Percentiles rank a stretch among this genome's conserved stretches.
phyloP scores from a whole-genome alignment of 2,888 invertebrate genomes.

The Stenodema calcarata region DNA sequence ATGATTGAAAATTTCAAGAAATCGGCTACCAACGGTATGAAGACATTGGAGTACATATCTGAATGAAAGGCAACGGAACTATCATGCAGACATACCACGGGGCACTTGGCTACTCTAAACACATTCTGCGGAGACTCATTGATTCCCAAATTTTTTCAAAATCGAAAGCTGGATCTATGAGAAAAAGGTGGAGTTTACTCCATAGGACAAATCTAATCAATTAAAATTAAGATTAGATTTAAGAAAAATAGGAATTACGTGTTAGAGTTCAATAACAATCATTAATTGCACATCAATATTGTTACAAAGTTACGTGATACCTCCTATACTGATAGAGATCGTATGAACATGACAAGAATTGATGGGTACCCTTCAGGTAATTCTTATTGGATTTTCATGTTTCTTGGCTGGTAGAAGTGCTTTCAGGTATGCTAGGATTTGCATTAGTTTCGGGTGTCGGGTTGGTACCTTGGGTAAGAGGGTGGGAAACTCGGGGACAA shows the following conservation, averaged over 20 bases:
- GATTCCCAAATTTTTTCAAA: slow-evolving; percentile 45
- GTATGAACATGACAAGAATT: slow-evolving; percentile 39
- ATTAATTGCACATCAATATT: slow-evolving; percentile 51
- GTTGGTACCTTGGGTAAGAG: background rate
- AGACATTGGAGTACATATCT: slow-evolving; percentile 44
- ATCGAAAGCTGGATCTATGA: slow-evolving; percentile 52
- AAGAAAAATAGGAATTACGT: slow-evolving; percentile 48
- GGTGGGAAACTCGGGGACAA: slow-evolving; percentile 67
- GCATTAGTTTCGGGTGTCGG: slow-evolving; percentile 35
- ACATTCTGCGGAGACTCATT: slow-evolving; percentile 54
- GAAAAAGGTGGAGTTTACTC: slow-evolving; percentile 65
- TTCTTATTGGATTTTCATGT: slow-evolving; percentile 66
- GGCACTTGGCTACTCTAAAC: slow-evolving; percentile 46
- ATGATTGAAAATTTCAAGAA: background rate
- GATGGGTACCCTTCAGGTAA: slow-evolving; percentile 29
- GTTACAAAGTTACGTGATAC: slow-evolving; percentile 50
- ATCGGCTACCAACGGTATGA: slow-evolving; percentile 43
- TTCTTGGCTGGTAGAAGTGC: slow-evolving; percentile 59
- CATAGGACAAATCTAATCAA: slow-evolving; percentile 54
- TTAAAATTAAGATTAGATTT: slow-evolving; percentile 55
- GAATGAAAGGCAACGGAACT: slow-evolving; percentile 16
- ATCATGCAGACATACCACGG: slow-evolving; percentile 45
- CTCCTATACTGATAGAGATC: slow-evolving; percentile 51
- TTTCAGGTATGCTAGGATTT: slow-evolving; percentile 31
- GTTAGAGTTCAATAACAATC: slow-evolving; percentile 51